These are phyloP conservation scores for Cottus gobio DNA, from an alignment of 2,113 vertebrate genomes.

Conservation along the genomic window DNA sequence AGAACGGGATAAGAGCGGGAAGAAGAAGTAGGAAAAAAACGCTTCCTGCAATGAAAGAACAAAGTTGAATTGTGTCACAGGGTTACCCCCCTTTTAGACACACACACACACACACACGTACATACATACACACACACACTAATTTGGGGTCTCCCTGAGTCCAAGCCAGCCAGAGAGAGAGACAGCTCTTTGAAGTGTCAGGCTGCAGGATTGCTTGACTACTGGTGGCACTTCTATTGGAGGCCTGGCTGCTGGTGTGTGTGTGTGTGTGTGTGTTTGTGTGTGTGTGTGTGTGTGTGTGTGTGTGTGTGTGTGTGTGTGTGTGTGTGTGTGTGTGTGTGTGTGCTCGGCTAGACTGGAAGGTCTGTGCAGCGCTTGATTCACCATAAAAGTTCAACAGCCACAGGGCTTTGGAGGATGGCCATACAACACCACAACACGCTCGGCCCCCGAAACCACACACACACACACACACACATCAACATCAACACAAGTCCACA, in stretches of 20 bases:
- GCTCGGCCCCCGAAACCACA: constrained; percentile 54
- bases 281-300: constrained; percentile 23
- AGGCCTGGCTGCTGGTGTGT: constrained; percentile 37
- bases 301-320: constrained; percentile 8
- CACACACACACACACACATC: constrained; percentile 25
- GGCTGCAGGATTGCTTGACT: constrained; percentile 66
- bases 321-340: constrained; percentile 27
- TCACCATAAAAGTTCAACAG: constrained; percentile 79
- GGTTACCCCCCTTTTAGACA: constrained; percentile 44
- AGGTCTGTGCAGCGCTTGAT: constrained; percentile 65
- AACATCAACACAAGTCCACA: constrained; percentile 53
- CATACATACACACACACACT: not conserved
- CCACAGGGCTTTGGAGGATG: constrained; percentile 72
- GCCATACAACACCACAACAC: constrained; percentile 70
- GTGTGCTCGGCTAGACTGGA: constrained; percentile 38
- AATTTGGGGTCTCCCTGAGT: constrained; percentile 63
- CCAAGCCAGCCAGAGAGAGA: constrained; percentile 33
- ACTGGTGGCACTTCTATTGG: constrained; percentile 67
- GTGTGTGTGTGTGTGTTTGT: constrained; percentile 28
- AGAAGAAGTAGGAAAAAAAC: not conserved
- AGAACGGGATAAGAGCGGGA: not conserved
- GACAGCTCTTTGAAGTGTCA: constrained; percentile 67
- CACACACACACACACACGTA: constrained; percentile 22
- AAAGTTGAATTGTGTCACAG: constrained; percentile 33
- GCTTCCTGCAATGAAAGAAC: constrained; percentile 35